Base-by-base conservation (phyloP, 2,797 vertebrate species). In the Vultur gryphus region DNA sequence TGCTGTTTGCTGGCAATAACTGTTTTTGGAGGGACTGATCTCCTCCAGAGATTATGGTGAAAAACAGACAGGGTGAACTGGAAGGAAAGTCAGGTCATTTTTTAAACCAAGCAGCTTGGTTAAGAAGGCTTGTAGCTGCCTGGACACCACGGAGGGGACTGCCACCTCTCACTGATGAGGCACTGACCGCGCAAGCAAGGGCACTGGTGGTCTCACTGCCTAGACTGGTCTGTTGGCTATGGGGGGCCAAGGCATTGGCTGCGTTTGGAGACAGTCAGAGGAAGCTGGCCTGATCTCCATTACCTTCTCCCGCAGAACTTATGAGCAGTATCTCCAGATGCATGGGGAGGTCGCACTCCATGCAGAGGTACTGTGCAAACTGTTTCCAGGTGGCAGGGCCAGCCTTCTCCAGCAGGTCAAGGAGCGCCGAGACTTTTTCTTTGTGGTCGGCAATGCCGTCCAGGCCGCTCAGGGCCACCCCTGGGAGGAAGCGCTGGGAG, bases 321-420 rank as follows among this genome's bases (percentile, higher is more conserved):
- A 99, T 80, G n/a, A 99, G 98, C 43, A 25, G 94, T 3, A 97
- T 97, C 91, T 99, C 99, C 85, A 99, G 97, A 2, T 95, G 89
- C 96, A 99, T 97, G 2, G 99, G 99, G 25, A 99, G 98, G 49
- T 97, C 92, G 3, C 98, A 96, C 10, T 98, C 92, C 86, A 99
- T 96, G 83, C 98, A 99, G 78, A 99, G 20, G 1, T 80, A 95
- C 33, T 98, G 91, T 6, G 98, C 96, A 89, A 99, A 99, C 7
- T 41, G 57, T 13, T 93, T 19, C 97, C 99, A 99, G 8, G 88
- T 92, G n/a, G 61, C 65, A 3, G 11, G n/a, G 1, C 94, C 94
- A 7, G 97, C 97, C 9, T 17, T 7, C 8, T 51, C 83, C 87
- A 99, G 97, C 87, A 97, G 89, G 6, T 93, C 89, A 52, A 99